Conservation (phyloP, 2,888 invertebrate species). For the Lithophane semibrunnea region DNA sequence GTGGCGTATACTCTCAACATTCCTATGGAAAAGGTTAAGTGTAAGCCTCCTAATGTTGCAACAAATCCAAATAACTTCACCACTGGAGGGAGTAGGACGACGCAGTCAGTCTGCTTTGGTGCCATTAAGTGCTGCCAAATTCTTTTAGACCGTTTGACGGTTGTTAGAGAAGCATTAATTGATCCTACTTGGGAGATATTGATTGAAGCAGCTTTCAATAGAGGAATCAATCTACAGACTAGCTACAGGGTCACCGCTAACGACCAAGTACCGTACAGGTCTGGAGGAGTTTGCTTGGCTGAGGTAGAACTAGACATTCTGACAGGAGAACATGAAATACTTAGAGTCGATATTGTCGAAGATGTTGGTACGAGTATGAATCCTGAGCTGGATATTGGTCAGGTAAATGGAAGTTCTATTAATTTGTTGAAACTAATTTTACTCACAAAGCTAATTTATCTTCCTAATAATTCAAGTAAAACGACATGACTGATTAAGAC, state of each 20-base stretch:
- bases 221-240: constrained; percentile 81
- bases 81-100: constrained; percentile 92
- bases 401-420: constrained; percentile 78
- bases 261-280: constrained; percentile 75
- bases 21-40: constrained; percentile 91
- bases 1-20: constrained; percentile 92
- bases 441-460: background rate
- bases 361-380: constrained; percentile 92
- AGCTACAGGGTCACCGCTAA: constrained; percentile 75
- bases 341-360: constrained; percentile 92
- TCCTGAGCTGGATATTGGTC: constrained; percentile 92
- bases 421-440: background rate
- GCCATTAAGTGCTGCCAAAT: constrained; percentile 88
- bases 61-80: constrained; percentile 91
- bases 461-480: background rate
- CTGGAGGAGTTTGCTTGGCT: constrained; percentile 90
- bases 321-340: constrained; percentile 92
- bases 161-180: constrained; percentile 81
- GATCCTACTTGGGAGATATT: constrained; percentile 89
- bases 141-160: constrained; percentile 85
- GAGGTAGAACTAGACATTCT: constrained; percentile 94
- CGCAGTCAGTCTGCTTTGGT: constrained; percentile 75
- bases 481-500: background rate
- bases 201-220: constrained; percentile 84
- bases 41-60: constrained; percentile 91